phyloP scores from a whole-genome alignment of 2,888 invertebrate species.

The Bugula neritina region DNA sequence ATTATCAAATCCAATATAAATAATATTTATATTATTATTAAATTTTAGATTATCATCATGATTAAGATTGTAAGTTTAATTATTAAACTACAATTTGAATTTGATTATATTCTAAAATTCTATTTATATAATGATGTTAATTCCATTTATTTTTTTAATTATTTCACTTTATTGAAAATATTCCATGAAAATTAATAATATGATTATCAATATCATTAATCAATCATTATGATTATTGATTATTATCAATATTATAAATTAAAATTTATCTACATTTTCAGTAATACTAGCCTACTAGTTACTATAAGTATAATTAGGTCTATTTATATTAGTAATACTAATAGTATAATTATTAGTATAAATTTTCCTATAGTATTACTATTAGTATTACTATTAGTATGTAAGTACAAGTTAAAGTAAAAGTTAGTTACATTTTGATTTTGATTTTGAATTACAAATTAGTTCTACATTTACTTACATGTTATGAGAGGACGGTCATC shows the following conservation, averaged over 20 bases:
- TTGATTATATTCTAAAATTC: neutral
- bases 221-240: too few relatives aligned
- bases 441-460: neutral
- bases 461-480: neutral
- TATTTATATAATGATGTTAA: neutral
- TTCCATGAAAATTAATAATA: too few relatives aligned
- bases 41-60: neutral
- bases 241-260: too few relatives aligned
- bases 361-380: too few relatives aligned
- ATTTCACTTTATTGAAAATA: too few relatives aligned
- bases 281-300: too few relatives aligned
- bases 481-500: conserved; percentile 14
- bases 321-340: too few relatives aligned
- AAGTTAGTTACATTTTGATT: neutral
- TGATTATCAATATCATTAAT: too few relatives aligned
- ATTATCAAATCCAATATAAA: neutral
- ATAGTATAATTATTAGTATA: too few relatives aligned
- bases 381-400: too few relatives aligned
- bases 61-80: neutral
- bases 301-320: too few relatives aligned
- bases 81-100: neutral
- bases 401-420: neutral
- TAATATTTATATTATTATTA: neutral
- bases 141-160: neutral
- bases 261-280: too few relatives aligned